Evolutionary conservation across 2,888 invertebrate species (phyloP), one percentile per base, ranked within the genome.

Genomic region (Thera britannica): DNA sequence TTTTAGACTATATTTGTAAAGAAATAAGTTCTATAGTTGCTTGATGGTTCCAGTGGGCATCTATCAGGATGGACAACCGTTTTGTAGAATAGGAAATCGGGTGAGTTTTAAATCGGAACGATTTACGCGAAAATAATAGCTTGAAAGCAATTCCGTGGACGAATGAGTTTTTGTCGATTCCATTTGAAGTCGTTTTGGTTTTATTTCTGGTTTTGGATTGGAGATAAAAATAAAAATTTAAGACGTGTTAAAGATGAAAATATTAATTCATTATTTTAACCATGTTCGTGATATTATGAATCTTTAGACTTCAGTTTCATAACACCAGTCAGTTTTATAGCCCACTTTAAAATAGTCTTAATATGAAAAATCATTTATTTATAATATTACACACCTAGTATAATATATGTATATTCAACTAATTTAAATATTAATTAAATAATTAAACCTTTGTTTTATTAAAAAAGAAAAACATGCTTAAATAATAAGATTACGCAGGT

Each of bases 1-100:
- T 72, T 80, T 73, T 75, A 9, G 61, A 78, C 83, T 75, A 72
- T 84, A 77, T 2, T 2, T 0, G 0, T 0, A 2, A 2, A 0
- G 1, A 0, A 0, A 52, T 82, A 84, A 52, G 71, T 80, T 71
- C 64, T 1, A 72, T 70, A 75, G 74, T 82, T 44, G 62, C 11
- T 3, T 63, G 23, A 36, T 81, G 79, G 83, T 82, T 83, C 81
- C 34, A 49, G 58, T 83, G 85, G 74, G 79, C 87, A 92, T 93
- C 88, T 86, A 90, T 93, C 92, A 90, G 88, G 83, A 87, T 84
- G 90, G 92, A 91, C 92, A 87, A 90, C 85, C 91, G 79, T 92
- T 92, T 90, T 92, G 90, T 89, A 85, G 90, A 89, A 92, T 89
- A 84, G 87, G 83, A 82, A 89, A 88, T 90, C 84, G 83, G 87